Evolutionary conservation across 2,113 vertebrate species (phyloP).

Genomic region (Dromiciops gliroides): DNA sequence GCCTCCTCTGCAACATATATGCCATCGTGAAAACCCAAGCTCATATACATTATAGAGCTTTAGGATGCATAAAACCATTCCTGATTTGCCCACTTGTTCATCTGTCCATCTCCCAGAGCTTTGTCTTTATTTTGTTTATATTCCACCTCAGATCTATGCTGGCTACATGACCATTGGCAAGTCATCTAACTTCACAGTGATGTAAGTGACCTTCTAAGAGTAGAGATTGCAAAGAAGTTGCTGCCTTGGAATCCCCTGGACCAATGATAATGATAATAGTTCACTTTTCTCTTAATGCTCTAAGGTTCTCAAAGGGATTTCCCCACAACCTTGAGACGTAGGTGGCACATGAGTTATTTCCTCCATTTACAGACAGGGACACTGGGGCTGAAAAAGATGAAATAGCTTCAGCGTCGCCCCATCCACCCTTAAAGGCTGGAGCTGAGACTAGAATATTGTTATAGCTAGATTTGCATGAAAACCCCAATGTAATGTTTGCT

Average conservation of each 20-base stretch:
- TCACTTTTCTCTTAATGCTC: not conserved
- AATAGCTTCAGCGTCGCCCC: not conserved
- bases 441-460: not conserved
- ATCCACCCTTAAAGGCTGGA: not conserved
- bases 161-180: not conserved
- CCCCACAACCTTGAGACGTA: not conserved
- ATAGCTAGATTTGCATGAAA: conserved; percentile 66
- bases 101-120: not conserved
- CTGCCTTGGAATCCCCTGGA: not conserved
- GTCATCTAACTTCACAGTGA: not conserved
- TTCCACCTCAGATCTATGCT: not conserved
- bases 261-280: not conserved
- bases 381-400: not conserved
- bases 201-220: not conserved
- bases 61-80: not conserved
- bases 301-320: not conserved
- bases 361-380: not conserved
- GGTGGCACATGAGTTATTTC: not conserved
- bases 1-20: not conserved
- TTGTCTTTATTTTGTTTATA: not conserved
- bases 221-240: not conserved
- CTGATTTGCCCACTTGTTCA: not conserved
- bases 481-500: conserved; percentile 62
- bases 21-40: not conserved
- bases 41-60: not conserved